A percentile compares a stretch with the other conserved stretches of the same genome.
Conservation (phyloP, 2,888 invertebrate species). For the Creontiades dilutus region DNA sequence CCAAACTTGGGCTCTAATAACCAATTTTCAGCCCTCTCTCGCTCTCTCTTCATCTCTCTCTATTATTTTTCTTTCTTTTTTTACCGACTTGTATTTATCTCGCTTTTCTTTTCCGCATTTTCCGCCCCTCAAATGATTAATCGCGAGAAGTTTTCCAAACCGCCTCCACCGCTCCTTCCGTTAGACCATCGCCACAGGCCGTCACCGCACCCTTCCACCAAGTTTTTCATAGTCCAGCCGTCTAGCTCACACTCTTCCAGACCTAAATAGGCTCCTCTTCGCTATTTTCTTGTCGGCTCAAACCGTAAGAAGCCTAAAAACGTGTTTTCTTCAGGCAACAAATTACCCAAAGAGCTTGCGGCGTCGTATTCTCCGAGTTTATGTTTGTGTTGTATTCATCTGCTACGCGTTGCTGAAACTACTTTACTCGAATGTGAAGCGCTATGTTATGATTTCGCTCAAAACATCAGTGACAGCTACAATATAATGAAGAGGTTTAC, state of each 20-base stretch:
- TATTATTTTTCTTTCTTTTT: slow-evolving; percentile 24
- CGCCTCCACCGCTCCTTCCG: neutral
- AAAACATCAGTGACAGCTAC: too few relatives aligned
- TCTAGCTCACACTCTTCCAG: slow-evolving; percentile 3
- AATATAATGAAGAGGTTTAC: too few relatives aligned
- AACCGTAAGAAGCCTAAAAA: neutral
- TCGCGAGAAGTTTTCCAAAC: slow-evolving; percentile 64
- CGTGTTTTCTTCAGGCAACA: neutral
- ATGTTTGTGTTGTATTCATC: neutral
- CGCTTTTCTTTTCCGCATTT: slow-evolving; percentile 65
- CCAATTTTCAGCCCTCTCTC: slow-evolving; percentile 56
- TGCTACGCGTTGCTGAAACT: too few relatives aligned
- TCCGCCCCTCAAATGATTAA: slow-evolving; percentile 64
- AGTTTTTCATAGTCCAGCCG: slow-evolving; percentile 17
- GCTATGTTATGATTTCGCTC: too few relatives aligned
- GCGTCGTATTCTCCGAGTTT: neutral
- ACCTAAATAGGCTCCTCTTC: slow-evolving; percentile 45
- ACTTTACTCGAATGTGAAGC: too few relatives aligned
- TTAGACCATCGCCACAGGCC: neutral
- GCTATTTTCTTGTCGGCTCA: slow-evolving; percentile 15
- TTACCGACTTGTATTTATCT: slow-evolving; percentile 64
- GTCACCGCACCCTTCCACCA: neutral
- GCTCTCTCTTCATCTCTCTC: neutral
- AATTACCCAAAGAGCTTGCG: neutral
- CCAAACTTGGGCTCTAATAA: slow-evolving; percentile 67